These are phyloP conservation scores for Trichosurus vulpecula DNA, from an alignment of 2,797 vertebrate species.

Conservation along the genomic window DNA sequence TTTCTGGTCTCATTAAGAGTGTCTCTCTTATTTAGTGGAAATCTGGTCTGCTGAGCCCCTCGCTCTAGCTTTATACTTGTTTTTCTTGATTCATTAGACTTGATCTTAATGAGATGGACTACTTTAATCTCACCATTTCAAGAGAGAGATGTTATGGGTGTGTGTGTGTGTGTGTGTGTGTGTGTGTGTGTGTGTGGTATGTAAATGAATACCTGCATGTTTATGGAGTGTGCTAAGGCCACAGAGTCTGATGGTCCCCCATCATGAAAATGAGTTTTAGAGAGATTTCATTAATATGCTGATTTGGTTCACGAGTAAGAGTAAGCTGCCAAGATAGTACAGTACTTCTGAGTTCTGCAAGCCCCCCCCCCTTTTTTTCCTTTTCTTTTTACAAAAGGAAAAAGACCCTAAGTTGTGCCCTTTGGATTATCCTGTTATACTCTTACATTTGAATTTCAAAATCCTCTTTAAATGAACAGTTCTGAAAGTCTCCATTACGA, in stretches of 20 bases:
- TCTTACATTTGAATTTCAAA: constrained; percentile 77
- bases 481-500: constrained; percentile 75
- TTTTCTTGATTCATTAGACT: constrained; percentile 78
- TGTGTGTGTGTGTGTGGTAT: background rate
- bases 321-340: constrained; percentile 59
- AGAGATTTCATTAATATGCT: constrained; percentile 80
- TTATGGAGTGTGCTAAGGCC: constrained; percentile 66
- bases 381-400: constrained; percentile 75
- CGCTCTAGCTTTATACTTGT: constrained; percentile 74
- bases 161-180: background rate
- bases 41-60: constrained; percentile 55
- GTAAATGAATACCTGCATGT: constrained; percentile 64
- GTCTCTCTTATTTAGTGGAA: constrained; percentile 76
- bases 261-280: constrained; percentile 78
- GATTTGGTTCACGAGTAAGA: constrained; percentile 78
- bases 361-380: constrained; percentile 57
- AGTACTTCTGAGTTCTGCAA: background rate
- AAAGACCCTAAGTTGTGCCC: constrained; percentile 74
- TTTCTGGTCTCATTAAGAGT: constrained; percentile 68
- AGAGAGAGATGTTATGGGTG: constrained; percentile 71
- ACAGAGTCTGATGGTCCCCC: constrained; percentile 64
- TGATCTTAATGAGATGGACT: constrained; percentile 73
- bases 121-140: constrained; percentile 70
- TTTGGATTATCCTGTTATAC: constrained; percentile 72
- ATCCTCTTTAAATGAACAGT: constrained; percentile 73